phyloP scores from a whole-genome alignment of 1,140 invertebrate species.

The Ericerus pela region DNA sequence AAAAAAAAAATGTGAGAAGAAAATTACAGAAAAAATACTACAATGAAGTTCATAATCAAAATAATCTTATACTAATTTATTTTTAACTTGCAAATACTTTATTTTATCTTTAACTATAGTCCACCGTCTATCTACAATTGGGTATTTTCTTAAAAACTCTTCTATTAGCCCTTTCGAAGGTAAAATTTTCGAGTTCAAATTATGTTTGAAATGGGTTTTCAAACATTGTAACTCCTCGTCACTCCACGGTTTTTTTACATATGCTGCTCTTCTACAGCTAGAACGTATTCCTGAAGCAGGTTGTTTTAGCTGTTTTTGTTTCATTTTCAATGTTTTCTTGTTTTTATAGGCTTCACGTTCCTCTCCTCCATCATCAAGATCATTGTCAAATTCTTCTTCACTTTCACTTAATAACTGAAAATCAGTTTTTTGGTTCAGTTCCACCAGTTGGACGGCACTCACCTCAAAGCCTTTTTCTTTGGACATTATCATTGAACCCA shows the following conservation, averaged over 20 bases:
- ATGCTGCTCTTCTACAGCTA: too few relatives aligned
- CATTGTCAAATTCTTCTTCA: not conserved
- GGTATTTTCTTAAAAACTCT: not conserved
- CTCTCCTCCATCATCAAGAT: not conserved
- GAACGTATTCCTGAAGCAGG: not conserved
- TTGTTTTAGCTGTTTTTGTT: not conserved
- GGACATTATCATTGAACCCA: not conserved
- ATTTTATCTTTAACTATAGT: not conserved
- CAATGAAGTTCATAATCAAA: too few relatives aligned
- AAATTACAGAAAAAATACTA: too few relatives aligned
- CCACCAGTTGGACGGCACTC: not conserved
- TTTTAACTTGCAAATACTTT: too few relatives aligned
- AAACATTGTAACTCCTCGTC: not conserved
- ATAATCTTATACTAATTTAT: too few relatives aligned
- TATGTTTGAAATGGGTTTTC: not conserved
- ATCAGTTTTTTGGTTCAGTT: not conserved
- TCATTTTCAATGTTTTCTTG: not conserved
- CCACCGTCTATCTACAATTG: not conserved
- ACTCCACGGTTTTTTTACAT: not conserved
- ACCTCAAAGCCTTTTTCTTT: not conserved
- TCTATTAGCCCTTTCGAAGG: not conserved
- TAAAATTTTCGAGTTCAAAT: not conserved
- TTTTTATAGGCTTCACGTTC: not conserved
- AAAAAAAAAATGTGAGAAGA: too few relatives aligned
- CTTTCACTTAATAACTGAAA: not conserved